phyloP scores from a whole-genome alignment of 2,113 vertebrate genomes.

The Chelonoidis abingdonii region DNA sequence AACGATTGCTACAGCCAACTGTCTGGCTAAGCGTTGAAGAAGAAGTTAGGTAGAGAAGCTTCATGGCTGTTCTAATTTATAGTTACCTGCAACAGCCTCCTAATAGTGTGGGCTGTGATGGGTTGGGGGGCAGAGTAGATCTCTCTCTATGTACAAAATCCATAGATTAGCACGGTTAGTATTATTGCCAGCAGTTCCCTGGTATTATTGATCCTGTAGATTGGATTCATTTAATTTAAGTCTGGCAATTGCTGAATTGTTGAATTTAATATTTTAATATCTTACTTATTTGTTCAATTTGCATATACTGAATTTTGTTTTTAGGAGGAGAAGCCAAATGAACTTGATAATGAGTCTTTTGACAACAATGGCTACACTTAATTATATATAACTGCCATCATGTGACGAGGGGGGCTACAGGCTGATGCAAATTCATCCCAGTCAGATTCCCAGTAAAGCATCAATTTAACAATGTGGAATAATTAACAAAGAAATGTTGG shows the following conservation, averaged over 20 bases:
- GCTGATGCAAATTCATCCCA: not conserved
- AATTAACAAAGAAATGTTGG: slow-evolving; percentile 8
- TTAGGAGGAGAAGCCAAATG: not conserved
- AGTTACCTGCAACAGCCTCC: not conserved
- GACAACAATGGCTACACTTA: not conserved
- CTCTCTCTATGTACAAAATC: not conserved
- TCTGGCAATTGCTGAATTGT: not conserved
- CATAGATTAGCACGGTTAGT: not conserved
- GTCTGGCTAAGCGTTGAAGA: no score
- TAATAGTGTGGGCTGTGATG: not conserved
- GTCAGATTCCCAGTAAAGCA: not conserved
- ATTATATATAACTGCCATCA: not conserved
- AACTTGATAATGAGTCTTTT: not conserved
- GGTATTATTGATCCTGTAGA: not conserved
- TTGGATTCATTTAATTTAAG: not conserved
- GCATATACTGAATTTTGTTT: not conserved
- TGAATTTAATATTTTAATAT: not conserved
- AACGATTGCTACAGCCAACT: no score
- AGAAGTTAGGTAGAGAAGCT: not conserved
- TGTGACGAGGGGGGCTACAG: not conserved
- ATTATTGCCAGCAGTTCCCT: not conserved
- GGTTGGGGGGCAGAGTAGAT: not conserved
- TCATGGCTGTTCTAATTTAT: not conserved
- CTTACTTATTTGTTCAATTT: not conserved
- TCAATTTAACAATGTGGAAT: not conserved